These are phyloP conservation scores for Lottia gigantea DNA, from an alignment of 2,888 invertebrate species.

Conservation along the genomic window DNA sequence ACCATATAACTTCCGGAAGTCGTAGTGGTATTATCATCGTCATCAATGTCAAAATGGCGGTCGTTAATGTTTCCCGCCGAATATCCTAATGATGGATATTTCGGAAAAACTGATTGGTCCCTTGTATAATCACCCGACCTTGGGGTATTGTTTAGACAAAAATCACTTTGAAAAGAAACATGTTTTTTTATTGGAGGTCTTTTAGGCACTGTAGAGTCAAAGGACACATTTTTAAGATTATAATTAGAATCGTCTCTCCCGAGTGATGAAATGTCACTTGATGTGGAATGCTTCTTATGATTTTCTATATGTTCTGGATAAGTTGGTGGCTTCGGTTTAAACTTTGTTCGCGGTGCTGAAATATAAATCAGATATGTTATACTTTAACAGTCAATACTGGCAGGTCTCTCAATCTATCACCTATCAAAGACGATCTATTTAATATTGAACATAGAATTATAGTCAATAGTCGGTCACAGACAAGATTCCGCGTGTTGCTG, in stretches of 20 bases:
- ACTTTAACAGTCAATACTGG: too few species aligned
- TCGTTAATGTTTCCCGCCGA: slow-evolving; percentile 22
- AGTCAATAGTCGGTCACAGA: too few species aligned
- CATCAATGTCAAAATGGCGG: slow-evolving; percentile 31
- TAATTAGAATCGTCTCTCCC: neutral
- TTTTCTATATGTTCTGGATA: slow-evolving; percentile 6
- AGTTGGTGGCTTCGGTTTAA: neutral
- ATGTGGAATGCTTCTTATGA: neutral
- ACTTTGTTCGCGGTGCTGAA: neutral
- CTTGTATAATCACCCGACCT: neutral
- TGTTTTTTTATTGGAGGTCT: slow-evolving; percentile 15
- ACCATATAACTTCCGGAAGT: slow-evolving; percentile 36
- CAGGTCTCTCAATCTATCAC: too few species aligned
- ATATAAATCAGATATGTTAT: neutral
- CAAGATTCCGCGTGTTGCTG: too few species aligned
- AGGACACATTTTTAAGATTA: neutral
- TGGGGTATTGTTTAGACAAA: neutral
- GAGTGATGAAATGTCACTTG: neutral
- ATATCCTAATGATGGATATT: slow-evolving; percentile 7
- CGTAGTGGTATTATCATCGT: slow-evolving; percentile 37
- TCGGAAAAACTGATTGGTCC: slow-evolving; percentile 9
- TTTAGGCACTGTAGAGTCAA: neutral
- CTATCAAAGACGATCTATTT: too few species aligned
- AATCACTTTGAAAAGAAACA: slow-evolving; percentile 21
- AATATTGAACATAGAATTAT: too few species aligned